A percentile compares a stretch with the other conserved stretches of the same genome.
These are phyloP conservation scores for human (Homo sapiens) DNA, from an alignment of 2,113 vertebrate genomes.

Conservation along the genomic window DNA sequence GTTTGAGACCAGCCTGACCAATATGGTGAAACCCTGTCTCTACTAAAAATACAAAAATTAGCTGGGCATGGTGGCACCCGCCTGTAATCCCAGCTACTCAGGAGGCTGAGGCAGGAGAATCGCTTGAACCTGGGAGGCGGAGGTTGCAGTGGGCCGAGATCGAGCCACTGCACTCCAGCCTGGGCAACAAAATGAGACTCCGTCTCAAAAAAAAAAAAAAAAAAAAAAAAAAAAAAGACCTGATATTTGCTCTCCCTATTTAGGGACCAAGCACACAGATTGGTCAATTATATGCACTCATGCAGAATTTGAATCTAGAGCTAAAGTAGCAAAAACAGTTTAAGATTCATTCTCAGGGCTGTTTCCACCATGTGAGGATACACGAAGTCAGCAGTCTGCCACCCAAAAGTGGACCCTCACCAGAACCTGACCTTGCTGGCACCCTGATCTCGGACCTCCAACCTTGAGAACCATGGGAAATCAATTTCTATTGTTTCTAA, in stretches of 20 bases:
- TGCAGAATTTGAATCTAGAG: not conserved
- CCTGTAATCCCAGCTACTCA: too few relatives aligned
- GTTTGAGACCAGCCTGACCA: too few relatives aligned
- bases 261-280: not conserved
- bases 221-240: not conserved
- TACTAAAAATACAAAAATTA: too few relatives aligned
- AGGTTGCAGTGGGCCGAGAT: too few relatives aligned
- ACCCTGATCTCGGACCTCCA: not conserved
- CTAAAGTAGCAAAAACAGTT: not conserved
- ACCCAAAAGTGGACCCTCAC: not conserved
- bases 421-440: not conserved
- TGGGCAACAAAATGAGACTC: too few relatives aligned
- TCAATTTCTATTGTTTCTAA: not conserved
- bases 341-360: slow-evolving; percentile 9
- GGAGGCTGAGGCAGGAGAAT: too few relatives aligned
- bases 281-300: not conserved
- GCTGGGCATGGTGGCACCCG: too few relatives aligned
- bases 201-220: too few relatives aligned
- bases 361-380: not conserved
- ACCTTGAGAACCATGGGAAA: not conserved
- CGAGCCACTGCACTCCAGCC: too few relatives aligned
- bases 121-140: too few relatives aligned
- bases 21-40: too few relatives aligned
- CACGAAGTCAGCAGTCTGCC: not conserved
- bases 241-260: not conserved